Evolutionary conservation across 2,797 vertebrate species (phyloP), one percentile per base, ranked within the genome.

Genomic region (Eutrigla gurnardus): DNA sequence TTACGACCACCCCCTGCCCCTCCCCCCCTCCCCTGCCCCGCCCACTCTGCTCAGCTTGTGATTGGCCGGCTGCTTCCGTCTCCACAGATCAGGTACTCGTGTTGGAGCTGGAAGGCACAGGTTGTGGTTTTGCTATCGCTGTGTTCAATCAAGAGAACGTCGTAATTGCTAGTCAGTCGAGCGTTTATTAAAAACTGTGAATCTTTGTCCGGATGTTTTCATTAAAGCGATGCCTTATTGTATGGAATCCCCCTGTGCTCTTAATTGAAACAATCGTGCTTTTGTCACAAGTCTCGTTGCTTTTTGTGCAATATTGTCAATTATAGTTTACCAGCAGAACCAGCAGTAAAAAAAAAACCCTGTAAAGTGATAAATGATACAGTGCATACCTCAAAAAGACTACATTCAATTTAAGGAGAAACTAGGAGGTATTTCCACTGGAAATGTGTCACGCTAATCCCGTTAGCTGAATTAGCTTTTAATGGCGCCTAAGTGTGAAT

Each of bases 221-320:
- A 89, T 91, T 85, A 82, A 91, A 93, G 86, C 88, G 90, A 93
- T 91, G 93, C 92, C 92, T 94, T 93, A 94, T 83, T 71, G 86
- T 89, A 79, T 80, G 67, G 78, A 88, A 77, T 83, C 85, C 80
- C 25, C 84, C 81, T 69, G 70, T 80, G 81, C 88, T 90, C 83
- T 80, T 84, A 85, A 86, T 53, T 78, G 76, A 85, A 25, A 80
- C 75, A 80, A 77, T 78, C 71, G 42, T 13, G 79, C 85, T 86
- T 87, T 76, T 70, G 60, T 78, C 50, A 45, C 18, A 6, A 14
- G 36, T 75, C 55, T 75, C 4, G 15, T 54, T 58, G 61, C 71
- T 81, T 87, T 77, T 52, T 77, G 80, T 88, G 77, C 66, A 61
- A 62, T 77, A 47, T 78, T 55, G 66, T 52, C 18, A 2, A 72